Base-by-base conservation (phyloP, 1,140 invertebrate species). In the Zaprionus tsacasi region DNA sequence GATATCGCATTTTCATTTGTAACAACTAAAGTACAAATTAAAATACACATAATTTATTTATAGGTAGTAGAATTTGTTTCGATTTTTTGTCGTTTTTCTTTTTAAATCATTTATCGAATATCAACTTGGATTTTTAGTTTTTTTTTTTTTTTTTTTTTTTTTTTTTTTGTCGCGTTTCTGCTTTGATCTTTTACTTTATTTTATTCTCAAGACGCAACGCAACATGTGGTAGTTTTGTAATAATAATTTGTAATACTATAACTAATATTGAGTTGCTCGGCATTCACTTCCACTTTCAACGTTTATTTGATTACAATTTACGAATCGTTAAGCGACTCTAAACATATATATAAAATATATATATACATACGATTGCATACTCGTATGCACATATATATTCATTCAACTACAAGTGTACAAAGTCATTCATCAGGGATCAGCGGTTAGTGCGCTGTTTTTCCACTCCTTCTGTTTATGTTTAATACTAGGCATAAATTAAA, bases 241-340 rank as follows among this genome's bases (percentile, higher is more conserved):
- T 79, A 76, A 85, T 86, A 87, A 85, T 88, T 79, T 78, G 73
- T 88, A 87, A 88, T 87, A 88, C 82, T 87, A 87, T 55, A 78
- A 87, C 85, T 88, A 87, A 87, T 87, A 87, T 87, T 89, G 82
- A 87, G 83, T 87, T 87, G 83, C 83, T 87, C 85, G 85, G 85
- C 85, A 70, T 88, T 89, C 85, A 89, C 77, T 78, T 83, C 69
- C 83, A 88, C 70, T 57, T 81, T 69, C 54, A 80, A 80, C 74
- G 79, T 64, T 45, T 65, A 70, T 73, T 77, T 73, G 85, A 83
- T 88, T 88, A 88, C 87, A 83, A 83, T 83, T 83, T 57, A 78
- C 50, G 68, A 89, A 85, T 78, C 77, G 81, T 69, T 81, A 89
- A 83, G 83, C 83, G 85, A 88, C 71, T 63, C 76, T 79, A 78